Percentiles rank a stretch among this genome's conserved stretches.
Evolutionary conservation across 2,113 vertebrate species (phyloP).

Genomic region (Tapirus terrestris): DNA sequence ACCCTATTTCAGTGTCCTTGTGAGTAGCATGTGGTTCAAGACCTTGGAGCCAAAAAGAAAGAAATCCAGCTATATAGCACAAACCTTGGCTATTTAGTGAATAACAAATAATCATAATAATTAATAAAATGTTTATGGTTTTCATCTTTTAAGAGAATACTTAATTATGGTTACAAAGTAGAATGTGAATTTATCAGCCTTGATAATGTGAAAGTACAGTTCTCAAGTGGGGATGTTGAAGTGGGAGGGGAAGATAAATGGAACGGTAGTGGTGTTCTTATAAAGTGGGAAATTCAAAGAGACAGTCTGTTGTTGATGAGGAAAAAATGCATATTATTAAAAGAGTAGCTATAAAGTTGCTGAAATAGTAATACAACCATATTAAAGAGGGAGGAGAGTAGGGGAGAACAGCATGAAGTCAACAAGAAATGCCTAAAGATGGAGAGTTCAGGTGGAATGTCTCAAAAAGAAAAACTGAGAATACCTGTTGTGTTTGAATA

Average conservation of each 20-base stretch:
- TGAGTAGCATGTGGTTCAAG: not conserved
- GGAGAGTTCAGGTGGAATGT: not conserved
- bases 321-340: not conserved
- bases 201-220: not conserved
- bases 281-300: not conserved
- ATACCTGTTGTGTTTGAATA: not conserved
- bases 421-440: not conserved
- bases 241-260: not conserved
- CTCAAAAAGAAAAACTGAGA: not conserved
- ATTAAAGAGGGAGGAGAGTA: not conserved
- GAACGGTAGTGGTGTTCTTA: not conserved
- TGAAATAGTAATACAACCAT: not conserved
- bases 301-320: not conserved
- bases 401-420: not conserved
- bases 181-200: not conserved
- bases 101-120: not conserved
- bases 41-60: constrained; percentile 21
- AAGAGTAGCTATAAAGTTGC: not conserved
- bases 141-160: not conserved
- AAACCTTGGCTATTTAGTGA: not conserved
- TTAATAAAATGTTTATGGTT: not conserved
- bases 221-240: not conserved
- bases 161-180: not conserved
- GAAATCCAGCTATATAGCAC: not conserved
- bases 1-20: not conserved